A percentile compares a stretch with the other conserved stretches of the same genome.
These are phyloP conservation scores for Burhinus bistriatus DNA, from an alignment of 2,113 vertebrate species.

Conservation along the genomic window DNA sequence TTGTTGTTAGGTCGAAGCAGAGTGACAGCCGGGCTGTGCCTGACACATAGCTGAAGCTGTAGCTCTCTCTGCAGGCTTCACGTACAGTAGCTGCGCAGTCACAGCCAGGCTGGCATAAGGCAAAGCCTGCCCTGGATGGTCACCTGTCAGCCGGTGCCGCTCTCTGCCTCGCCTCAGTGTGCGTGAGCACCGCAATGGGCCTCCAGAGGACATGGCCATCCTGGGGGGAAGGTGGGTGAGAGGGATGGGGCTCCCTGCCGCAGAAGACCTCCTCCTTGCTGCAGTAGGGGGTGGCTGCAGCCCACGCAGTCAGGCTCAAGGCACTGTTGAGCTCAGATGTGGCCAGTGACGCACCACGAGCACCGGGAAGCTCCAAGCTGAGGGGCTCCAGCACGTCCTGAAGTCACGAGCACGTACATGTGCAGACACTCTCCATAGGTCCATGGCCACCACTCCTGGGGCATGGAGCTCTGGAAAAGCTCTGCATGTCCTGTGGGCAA, in stretches of 20 bases:
- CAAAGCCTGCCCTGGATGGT: background rate
- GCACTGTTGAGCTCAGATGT: fast-evolving
- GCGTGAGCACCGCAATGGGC: fast-evolving
- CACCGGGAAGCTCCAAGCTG: background rate
- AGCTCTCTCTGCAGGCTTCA: slow-evolving; percentile 62
- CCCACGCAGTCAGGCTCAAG: fast-evolving
- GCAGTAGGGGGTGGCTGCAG: background rate
- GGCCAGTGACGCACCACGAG: fast-evolving
- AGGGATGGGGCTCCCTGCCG: fast-evolving
- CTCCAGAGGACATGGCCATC: fast-evolving
- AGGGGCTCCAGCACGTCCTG: fast-evolving
- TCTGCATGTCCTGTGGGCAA: fast-evolving
- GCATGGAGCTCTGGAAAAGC: fast-evolving
- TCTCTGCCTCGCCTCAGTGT: fast-evolving
- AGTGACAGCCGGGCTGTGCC: background rate
- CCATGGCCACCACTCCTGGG: fast-evolving
- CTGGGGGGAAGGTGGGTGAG: background rate
- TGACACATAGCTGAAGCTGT: slow-evolving; percentile 19
- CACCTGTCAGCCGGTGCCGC: background rate
- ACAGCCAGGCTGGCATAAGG: background rate
- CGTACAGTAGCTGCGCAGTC: background rate
- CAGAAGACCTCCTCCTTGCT: background rate
- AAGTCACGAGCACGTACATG: fast-evolving
- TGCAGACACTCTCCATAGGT: fast-evolving
- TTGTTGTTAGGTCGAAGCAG: background rate